Percentiles rank a stretch among this genome's conserved stretches.
These are phyloP conservation scores for Drosophila putrida DNA, from an alignment of 2,888 invertebrate genomes.

Conservation along the genomic window DNA sequence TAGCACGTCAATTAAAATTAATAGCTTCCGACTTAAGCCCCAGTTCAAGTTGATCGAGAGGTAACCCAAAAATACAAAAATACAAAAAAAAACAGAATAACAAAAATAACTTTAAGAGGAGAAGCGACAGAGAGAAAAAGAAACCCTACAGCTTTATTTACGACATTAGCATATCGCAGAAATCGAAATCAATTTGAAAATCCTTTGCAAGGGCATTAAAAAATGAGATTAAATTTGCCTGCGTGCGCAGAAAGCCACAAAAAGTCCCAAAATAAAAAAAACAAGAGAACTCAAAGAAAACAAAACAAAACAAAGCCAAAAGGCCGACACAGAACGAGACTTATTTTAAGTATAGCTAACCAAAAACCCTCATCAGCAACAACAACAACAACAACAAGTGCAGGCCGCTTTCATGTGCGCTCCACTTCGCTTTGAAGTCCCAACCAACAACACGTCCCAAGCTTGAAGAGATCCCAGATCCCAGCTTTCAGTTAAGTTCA, in stretches of 20 bases:
- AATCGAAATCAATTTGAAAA: conserved; percentile 79
- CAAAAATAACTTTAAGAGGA: no score
- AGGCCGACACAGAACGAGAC: conserved; percentile 59
- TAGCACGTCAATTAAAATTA: conserved; percentile 81
- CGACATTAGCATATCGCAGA: conserved; percentile 74
- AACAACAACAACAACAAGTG: conserved; percentile 56
- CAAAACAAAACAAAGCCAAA: conserved; percentile 56
- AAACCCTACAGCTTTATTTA: conserved; percentile 72
- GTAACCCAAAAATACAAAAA: conserved; percentile 18
- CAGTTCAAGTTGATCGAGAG: conserved; percentile 50
- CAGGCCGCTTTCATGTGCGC: conserved; percentile 73
- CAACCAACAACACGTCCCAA: conserved; percentile 32
- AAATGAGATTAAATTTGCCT: conserved; percentile 73
- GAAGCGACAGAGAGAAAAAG: conserved; percentile 4
- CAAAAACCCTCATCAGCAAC: conserved; percentile 71
- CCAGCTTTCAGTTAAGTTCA: conserved; percentile 10
- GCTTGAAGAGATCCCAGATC: conserved; percentile 54
- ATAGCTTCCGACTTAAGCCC: conserved; percentile 81
- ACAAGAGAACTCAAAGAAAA: conserved; percentile 30
- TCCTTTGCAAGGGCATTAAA: conserved; percentile 79
- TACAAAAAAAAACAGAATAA: not conserved
- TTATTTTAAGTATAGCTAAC: conserved; percentile 73
- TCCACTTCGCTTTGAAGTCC: conserved; percentile 67
- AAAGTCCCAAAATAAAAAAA: conserved; percentile 24
- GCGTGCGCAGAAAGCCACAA: conserved; percentile 53